Percentiles rank a stretch among this genome's conserved stretches.
Conservation (phyloP, 2,888 invertebrate genomes). For the Phyllotreta striolata region DNA sequence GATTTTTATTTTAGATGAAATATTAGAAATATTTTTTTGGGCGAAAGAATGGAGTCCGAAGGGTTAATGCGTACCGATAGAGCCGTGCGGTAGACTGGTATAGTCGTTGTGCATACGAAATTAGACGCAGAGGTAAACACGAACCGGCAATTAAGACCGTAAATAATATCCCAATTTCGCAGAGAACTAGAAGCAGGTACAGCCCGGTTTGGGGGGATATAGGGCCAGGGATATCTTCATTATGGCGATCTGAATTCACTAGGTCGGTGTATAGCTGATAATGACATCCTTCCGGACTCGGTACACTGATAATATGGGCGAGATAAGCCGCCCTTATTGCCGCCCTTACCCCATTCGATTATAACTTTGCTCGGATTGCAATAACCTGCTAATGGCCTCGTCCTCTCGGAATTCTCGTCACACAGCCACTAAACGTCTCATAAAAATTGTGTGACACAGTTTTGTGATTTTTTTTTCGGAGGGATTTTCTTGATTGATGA, state of each 20-base stretch:
- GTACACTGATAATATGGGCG: slow-evolving; percentile 57
- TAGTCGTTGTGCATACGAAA: background rate
- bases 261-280: slow-evolving; percentile 54
- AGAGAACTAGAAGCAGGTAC: slow-evolving; percentile 14
- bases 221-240: slow-evolving; percentile 35
- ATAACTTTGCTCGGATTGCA: slow-evolving; percentile 33
- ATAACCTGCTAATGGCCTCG: slow-evolving; percentile 32
- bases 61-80: too few relatives aligned
- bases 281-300: slow-evolving; percentile 56
- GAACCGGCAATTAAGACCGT: slow-evolving; percentile 15
- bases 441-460: slow-evolving; percentile 30
- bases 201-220: slow-evolving; percentile 16
- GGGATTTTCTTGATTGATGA: slow-evolving; percentile 25
- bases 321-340: slow-evolving; percentile 51
- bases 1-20: too few relatives aligned
- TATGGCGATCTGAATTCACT: slow-evolving; percentile 46
- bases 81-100: too few relatives aligned
- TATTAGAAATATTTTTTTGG: background rate
- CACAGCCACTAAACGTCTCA: slow-evolving; percentile 24
- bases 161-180: slow-evolving; percentile 30
- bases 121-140: slow-evolving; percentile 13
- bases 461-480: slow-evolving; percentile 21
- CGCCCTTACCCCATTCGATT: slow-evolving; percentile 31
- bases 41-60: background rate
- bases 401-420: slow-evolving; percentile 25